A percentile compares a stretch with the other conserved stretches of the same genome.
These are phyloP conservation scores for Cebus imitator DNA, from an alignment of 2,113 vertebrate species.

Conservation along the genomic window DNA sequence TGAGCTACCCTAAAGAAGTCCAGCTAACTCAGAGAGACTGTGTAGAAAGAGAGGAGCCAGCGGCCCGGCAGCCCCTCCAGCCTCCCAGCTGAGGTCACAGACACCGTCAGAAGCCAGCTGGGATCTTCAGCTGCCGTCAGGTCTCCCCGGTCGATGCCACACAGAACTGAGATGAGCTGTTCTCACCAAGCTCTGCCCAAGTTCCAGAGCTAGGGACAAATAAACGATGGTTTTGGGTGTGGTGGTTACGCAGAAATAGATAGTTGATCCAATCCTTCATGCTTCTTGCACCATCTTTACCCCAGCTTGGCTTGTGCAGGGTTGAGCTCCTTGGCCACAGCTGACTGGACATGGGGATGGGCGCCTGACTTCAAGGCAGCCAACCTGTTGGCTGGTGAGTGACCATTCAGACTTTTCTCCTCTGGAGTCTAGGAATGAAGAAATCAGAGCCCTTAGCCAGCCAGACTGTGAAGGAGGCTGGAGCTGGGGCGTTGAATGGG, in stretches of 20 bases:
- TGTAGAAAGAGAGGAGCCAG: neutral
- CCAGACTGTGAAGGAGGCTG: neutral
- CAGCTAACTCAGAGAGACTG: neutral
- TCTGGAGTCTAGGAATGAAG: neutral
- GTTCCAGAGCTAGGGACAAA: neutral
- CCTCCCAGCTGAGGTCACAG: neutral
- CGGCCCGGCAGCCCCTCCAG: neutral
- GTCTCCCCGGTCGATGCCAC: neutral
- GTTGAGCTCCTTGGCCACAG: neutral
- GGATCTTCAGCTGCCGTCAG: neutral
- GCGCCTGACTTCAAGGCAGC: neutral
- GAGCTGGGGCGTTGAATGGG: neutral
- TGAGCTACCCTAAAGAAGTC: neutral
- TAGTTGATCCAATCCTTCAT: accelerated
- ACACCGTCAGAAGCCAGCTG: neutral
- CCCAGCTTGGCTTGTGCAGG: neutral
- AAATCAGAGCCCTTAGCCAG: neutral
- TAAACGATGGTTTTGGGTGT: neutral
- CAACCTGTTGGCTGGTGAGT: neutral
- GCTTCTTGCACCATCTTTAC: neutral
- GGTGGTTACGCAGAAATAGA: neutral
- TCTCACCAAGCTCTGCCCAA: neutral
- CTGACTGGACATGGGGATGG: neutral
- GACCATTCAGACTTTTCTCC: neutral
- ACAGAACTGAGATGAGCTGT: neutral